These are phyloP conservation scores for Oppia nitens DNA, from an alignment of 1,140 invertebrate species.

Conservation along the genomic window DNA sequence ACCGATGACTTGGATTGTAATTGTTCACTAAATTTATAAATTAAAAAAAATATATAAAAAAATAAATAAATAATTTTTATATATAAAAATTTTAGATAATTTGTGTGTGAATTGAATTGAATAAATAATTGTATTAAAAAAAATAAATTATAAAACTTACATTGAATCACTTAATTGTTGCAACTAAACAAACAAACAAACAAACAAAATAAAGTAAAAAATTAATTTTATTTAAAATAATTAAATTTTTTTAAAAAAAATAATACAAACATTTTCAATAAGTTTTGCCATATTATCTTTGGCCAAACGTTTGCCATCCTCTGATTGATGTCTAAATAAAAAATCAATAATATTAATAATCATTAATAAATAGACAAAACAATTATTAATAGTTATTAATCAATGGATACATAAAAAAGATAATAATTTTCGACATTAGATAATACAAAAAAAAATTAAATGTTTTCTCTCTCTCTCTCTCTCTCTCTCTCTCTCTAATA, in stretches of 20 bases:
- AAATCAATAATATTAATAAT: background rate
- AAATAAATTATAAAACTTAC: too few species aligned
- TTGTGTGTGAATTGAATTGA: too few species aligned
- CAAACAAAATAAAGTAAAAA: background rate
- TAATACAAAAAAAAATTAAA: constrained; percentile 23
- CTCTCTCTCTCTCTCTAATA: too few species aligned
- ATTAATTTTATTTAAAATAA: background rate
- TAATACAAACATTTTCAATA: constrained; percentile 21
- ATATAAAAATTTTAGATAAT: too few species aligned
- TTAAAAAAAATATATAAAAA: too few species aligned
- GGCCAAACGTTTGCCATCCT: constrained; percentile 16
- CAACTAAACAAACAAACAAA: constrained; percentile 5
- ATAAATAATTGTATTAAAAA: too few species aligned
- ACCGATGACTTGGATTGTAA: too few species aligned
- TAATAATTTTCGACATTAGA: constrained; percentile 18
- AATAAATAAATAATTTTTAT: too few species aligned
- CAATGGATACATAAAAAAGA: background rate
- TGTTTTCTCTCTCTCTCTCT: too few species aligned
- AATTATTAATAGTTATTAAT: background rate
- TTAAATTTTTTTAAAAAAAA: too few species aligned
- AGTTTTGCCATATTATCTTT: constrained; percentile 21
- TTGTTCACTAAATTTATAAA: too few species aligned
- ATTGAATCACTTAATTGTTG: constrained; percentile 18
- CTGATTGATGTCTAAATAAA: constrained; percentile 9
- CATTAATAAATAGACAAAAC: background rate